Base-by-base conservation (phyloP, 1,140 invertebrate species). In the Drosophila pallidifrons region DNA sequence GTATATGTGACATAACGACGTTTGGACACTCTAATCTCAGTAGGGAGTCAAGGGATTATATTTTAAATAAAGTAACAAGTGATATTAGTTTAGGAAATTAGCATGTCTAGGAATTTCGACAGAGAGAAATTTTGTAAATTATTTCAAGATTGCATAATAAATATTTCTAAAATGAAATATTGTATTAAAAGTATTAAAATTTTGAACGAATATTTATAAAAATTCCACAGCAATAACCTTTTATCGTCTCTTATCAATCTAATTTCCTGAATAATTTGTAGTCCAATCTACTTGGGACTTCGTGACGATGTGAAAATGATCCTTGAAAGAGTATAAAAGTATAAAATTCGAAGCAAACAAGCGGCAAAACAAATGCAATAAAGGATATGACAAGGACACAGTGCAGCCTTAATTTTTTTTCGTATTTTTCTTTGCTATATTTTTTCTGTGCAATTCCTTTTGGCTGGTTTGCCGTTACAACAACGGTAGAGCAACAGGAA, bases 341-440 rank as follows among this genome's bases (percentile, higher is more conserved):
- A 57, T 69, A 52, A 58, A 61, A 13, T 54, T 8, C 32, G 45
- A 32, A 35, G 32, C 45, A 55, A 81, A 57, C 30, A 65, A 63
- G 38, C 45, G 52, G 59, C 61, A 69, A 66, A 80, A 75, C 68
- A 77, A 83, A 88, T 82, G 80, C 74, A 89, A 88, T 88, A 88
- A 88, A 72, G 64, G 60, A 78, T 78, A 75, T 80, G 81, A 83
- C 80, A 75, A 65, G 54, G 38, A 76, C 54, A 38, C 49, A 47
- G n/a, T 59, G 54, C 74, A 76, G 41, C 38, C 28, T 32, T 5
- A 15, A 32, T 38, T 46, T 46, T 55, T 15, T 1, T 35, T 20
- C 30, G 13, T 32, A 11, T 3, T 49, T 32, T 8, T 8, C 20
- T 41, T 6, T 11, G n/a, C 8, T 67, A 10, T 38, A 32, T 38